These are phyloP conservation scores for Pasiphila rectangulata DNA, from an alignment of 2,888 invertebrate species.

Conservation along the genomic window DNA sequence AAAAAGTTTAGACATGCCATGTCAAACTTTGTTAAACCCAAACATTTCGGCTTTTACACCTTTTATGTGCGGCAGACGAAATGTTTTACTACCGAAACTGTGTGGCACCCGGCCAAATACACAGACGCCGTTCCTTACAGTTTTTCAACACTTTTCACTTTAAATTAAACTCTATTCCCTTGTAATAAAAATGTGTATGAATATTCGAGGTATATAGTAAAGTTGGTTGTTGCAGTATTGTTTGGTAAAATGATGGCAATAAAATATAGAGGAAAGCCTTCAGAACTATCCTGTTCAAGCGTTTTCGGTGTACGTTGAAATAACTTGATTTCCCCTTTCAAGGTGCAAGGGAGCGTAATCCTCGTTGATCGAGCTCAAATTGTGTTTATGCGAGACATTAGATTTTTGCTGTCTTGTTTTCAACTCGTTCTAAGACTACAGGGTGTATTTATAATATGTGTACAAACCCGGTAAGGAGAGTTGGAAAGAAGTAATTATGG, in stretches of 20 bases:
- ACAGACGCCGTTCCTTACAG: conserved; percentile 34
- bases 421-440: too few relatives aligned
- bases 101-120: conserved; percentile 65
- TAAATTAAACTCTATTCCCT: conserved; percentile 34
- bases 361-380: conserved; percentile 26
- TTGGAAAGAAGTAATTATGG: too few relatives aligned
- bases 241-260: conserved; percentile 71
- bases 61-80: conserved; percentile 61
- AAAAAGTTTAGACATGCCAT: conserved; percentile 27
- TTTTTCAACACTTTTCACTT: conserved; percentile 12
- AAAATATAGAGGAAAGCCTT: conserved; percentile 64
- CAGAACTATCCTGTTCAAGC: conserved; percentile 50
- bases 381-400: conserved; percentile 25
- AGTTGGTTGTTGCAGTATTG: conserved; percentile 53
- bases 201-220: conserved; percentile 27
- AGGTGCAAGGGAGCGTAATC: conserved; percentile 30
- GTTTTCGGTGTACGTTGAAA: conserved; percentile 29
- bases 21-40: conserved; percentile 54
- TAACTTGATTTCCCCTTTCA: conserved; percentile 38
- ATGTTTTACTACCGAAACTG: conserved; percentile 58
- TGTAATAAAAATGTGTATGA: conserved; percentile 32
- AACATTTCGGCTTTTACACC: conserved; percentile 62
- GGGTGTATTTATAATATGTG: too few relatives aligned
- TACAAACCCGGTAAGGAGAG: too few relatives aligned
- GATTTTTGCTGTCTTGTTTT: conserved; percentile 14